phyloP scores from a whole-genome alignment of 2,888 invertebrate species.

The Himalopsyche anomala region DNA sequence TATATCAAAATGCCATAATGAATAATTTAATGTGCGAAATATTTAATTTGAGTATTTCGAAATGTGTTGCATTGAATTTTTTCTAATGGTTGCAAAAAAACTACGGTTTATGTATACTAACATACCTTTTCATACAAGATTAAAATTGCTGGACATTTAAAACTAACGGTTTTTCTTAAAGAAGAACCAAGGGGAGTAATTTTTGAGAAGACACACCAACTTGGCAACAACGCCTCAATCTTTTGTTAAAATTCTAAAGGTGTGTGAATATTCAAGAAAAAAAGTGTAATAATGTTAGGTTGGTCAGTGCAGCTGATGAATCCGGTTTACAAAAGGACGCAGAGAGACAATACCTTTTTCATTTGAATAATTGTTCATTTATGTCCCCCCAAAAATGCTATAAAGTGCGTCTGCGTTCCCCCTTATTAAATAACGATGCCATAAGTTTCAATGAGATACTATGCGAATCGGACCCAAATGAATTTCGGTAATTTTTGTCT shows the following conservation, averaged over 20 bases:
- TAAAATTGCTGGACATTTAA: not conserved
- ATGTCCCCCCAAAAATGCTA: conserved; percentile 69
- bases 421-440: conserved; percentile 2
- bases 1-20: too few species aligned
- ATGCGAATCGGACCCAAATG: too few species aligned
- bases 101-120: too few species aligned
- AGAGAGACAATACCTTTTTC: conserved; percentile 63
- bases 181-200: conserved; percentile 2
- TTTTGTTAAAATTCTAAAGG: conserved; percentile 36
- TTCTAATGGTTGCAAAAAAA: too few species aligned
- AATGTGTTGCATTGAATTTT: too few species aligned
- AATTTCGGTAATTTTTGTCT: too few species aligned
- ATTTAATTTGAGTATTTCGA: too few species aligned
- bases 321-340: conserved; percentile 50
- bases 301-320: conserved; percentile 41
- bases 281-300: conserved; percentile 21
- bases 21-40: too few species aligned
- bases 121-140: not conserved
- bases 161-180: conserved; percentile 31
- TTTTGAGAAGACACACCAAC: not conserved
- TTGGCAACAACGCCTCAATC: conserved; percentile 46
- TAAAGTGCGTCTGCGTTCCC: conserved; percentile 8
- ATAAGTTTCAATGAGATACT: too few species aligned
- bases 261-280: conserved; percentile 54
- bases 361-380: conserved; percentile 78